Base-by-base conservation (phyloP, 2,113 vertebrate genomes). In the Tringa solitaria region DNA sequence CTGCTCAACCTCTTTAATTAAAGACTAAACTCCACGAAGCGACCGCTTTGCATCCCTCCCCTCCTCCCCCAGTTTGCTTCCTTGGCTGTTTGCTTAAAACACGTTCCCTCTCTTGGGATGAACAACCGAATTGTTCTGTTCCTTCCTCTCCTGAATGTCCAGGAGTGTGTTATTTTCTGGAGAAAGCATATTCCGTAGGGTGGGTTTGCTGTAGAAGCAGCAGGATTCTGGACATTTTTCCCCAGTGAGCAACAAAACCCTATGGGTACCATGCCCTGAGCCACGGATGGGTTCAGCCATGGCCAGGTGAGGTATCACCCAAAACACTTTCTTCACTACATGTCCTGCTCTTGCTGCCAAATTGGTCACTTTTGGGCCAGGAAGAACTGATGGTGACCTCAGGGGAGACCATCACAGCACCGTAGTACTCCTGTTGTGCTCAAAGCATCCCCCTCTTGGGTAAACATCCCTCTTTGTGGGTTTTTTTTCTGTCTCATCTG, bases 1-100 rank as follows among this genome's bases (percentile, higher is more conserved):
- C 74, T 79, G 82, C 87, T 96, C 23, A 9, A 37, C 67, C 57
- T 48, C 94, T 87, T 90, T 88, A 95, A 90, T 93, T 91, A 88
- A 87, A 59, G 64, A 67, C n/a, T 67, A 67, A 92, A 93, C 45
- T 84, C 53, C 7, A 10, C 2, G 5, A 93, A 54, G 78, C 60
- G 75, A 54, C 56, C 84, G 43, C 70, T 75, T 68, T 82, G 32
- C 43, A 73, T 89, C 68, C 39, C 19, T 90, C n/a, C 27, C 51
- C n/a, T 85, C 45, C 37, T 74, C 23, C 46, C 35, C n/a, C 14
- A 8, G 4, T 80, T 81, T 64, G 14, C 48, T 79, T 93, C 35
- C 57, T 87, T 69, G 77, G 27, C 81, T 91, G 33, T 68, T 93
- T 85, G 61, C 54, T 76, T 85, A 50, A 65, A 82, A 60, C 33